Evolutionary conservation across 37 sponge, comb jelly and placozoan species (phyloP).

Genomic region (Beroe forskalii): DNA sequence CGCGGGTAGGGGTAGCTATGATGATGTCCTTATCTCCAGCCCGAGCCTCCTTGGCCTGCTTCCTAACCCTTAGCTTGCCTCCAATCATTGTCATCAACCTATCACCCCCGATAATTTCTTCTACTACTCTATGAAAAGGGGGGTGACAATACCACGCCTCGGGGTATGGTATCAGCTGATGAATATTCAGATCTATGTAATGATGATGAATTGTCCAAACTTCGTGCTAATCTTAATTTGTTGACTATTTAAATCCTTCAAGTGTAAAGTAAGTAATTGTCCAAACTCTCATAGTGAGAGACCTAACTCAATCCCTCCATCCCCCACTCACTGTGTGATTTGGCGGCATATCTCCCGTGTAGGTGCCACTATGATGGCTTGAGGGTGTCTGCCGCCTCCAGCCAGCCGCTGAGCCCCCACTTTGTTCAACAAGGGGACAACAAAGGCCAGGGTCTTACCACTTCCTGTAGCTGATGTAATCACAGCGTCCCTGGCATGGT

Average conservation of each 20-base stretch:
- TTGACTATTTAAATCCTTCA: too few relatives aligned
- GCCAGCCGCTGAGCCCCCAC: conserved; percentile 2
- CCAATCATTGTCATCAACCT: neutral
- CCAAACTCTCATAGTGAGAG: too few relatives aligned
- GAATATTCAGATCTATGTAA: too few relatives aligned
- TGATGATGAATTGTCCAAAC: too few relatives aligned
- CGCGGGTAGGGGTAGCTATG: neutral
- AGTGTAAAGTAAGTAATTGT: too few relatives aligned
- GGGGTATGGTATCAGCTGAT: too few relatives aligned
- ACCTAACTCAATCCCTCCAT: too few relatives aligned
- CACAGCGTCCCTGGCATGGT: conserved; percentile 30
- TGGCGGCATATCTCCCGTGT: conserved; percentile 9
- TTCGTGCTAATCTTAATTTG: too few relatives aligned
- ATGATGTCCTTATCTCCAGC: neutral
- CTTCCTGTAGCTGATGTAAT: conserved; percentile 19
- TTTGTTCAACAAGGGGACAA: conserved; percentile 8
- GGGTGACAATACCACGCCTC: too few relatives aligned
- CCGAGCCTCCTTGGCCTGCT: neutral
- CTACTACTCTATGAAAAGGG: conserved; percentile 15
- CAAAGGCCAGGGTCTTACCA: conserved; percentile 54
- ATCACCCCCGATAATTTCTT: neutral
- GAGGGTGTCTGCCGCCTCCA: neutral
- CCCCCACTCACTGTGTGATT: neutral
- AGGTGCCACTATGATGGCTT: conserved; percentile 21
- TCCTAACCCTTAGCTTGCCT: neutral